Conservation (phyloP, 2,888 invertebrate species). For the Slavum lentiscoides region DNA sequence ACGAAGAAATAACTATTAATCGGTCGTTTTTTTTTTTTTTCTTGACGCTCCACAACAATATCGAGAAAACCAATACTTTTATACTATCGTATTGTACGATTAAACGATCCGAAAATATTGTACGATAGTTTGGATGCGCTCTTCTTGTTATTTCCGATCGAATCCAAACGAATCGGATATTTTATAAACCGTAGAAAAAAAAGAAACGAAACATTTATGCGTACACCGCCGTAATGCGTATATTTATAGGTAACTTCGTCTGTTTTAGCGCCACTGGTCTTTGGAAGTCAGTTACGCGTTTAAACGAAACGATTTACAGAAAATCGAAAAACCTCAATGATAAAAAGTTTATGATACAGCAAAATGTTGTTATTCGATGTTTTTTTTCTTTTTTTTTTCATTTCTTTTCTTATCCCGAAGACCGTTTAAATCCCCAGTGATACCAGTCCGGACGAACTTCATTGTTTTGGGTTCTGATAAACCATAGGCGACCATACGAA, state of each 20-base stretch:
- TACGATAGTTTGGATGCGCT: too few relatives aligned
- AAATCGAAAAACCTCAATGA: slow-evolving; percentile 1
- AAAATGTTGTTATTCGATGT: slow-evolving; percentile 20
- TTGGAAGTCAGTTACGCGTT: not conserved
- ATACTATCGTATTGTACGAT: too few relatives aligned
- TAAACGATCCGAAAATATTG: too few relatives aligned
- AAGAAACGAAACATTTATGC: not conserved
- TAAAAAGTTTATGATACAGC: slow-evolving; percentile 18
- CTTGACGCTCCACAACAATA: too few relatives aligned
- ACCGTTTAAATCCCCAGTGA: slow-evolving; percentile 17
- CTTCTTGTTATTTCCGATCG: too few relatives aligned
- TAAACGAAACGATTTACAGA: not conserved
- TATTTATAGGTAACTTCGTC: not conserved
- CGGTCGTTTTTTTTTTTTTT: too few relatives aligned
- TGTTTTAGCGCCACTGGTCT: not conserved
- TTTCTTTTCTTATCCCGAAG: not conserved
- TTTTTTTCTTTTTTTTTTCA: not conserved
- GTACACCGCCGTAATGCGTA: not conserved
- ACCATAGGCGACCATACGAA: slow-evolving; percentile 16
- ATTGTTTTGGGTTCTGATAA: slow-evolving; percentile 33
- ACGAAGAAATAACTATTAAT: too few relatives aligned
- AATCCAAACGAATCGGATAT: not conserved
- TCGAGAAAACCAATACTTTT: too few relatives aligned
- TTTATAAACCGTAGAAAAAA: not conserved
- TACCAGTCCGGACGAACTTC: slow-evolving; percentile 26